Conservation (phyloP, 2,797 vertebrate species). For the Micromesistius poutassou region DNA sequence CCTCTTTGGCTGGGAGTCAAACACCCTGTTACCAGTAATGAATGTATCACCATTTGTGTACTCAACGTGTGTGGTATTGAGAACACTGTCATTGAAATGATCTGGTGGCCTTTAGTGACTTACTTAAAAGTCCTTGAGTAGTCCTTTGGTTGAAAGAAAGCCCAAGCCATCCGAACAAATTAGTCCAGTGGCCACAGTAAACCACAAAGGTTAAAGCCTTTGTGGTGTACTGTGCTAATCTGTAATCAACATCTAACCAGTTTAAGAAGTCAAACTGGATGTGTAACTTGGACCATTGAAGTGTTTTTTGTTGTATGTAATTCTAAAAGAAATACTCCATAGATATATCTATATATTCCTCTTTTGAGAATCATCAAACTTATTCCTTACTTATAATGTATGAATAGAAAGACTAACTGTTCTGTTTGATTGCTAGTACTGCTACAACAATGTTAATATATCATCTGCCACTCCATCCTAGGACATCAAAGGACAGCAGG, state of each 20-base stretch:
- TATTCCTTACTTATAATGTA: background rate
- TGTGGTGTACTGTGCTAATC: background rate
- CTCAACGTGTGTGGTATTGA: background rate
- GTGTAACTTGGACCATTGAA: background rate
- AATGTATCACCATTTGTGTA: background rate
- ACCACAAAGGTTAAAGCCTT: background rate
- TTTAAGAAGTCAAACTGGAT: background rate
- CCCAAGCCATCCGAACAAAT: background rate
- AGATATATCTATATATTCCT: background rate
- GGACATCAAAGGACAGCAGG: no score
- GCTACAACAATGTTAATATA: no score
- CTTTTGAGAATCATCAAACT: no score
- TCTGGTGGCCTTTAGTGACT: conserved; percentile 1
- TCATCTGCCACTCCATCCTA: no score
- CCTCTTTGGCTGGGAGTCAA: background rate
- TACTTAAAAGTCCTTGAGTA: background rate
- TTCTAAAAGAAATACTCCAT: background rate
- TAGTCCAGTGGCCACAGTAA: background rate
- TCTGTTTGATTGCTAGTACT: no score
- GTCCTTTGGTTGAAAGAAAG: background rate
- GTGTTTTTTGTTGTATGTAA: background rate
- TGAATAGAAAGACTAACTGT: background rate
- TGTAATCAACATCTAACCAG: background rate
- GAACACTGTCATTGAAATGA: background rate
- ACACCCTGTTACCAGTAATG: background rate